Evolutionary conservation across 2,797 vertebrate genomes (phyloP).

Genomic region (Danio jaintianensis): DNA sequence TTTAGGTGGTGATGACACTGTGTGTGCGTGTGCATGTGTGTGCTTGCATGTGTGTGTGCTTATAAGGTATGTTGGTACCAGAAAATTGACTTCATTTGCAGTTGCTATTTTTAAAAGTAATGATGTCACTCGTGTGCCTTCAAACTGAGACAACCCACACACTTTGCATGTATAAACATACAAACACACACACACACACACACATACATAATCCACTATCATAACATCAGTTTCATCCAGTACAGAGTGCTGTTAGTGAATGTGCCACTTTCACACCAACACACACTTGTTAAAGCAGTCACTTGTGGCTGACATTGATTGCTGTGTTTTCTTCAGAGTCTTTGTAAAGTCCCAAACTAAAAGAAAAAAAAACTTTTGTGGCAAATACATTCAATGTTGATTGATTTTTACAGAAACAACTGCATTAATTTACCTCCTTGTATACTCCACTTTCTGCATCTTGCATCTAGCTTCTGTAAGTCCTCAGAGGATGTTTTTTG

Average conservation of each 20-base stretch:
- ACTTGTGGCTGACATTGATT: neutral
- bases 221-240: neutral
- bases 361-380: neutral
- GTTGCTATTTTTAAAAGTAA: slow-evolving; percentile 46
- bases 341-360: neutral
- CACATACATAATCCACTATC: neutral
- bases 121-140: slow-evolving; percentile 14
- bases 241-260: neutral
- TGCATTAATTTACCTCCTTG: neutral
- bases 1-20: slow-evolving; percentile 62
- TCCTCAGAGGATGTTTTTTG: slow-evolving; percentile 6
- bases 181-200: neutral
- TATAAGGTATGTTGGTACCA: slow-evolving; percentile 20
- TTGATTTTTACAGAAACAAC: neutral
- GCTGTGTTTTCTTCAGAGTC: neutral
- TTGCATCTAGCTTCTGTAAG: neutral
- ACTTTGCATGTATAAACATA: slow-evolving; percentile 18
- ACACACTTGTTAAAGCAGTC: neutral
- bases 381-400: neutral
- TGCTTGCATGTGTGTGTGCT: neutral
- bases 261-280: neutral
- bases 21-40: slow-evolving; percentile 40
- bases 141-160: neutral
- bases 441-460: neutral
- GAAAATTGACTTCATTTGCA: slow-evolving; percentile 20